Base-by-base conservation (phyloP, 2,113 vertebrate species). In the Tenrec ecaudatus region DNA sequence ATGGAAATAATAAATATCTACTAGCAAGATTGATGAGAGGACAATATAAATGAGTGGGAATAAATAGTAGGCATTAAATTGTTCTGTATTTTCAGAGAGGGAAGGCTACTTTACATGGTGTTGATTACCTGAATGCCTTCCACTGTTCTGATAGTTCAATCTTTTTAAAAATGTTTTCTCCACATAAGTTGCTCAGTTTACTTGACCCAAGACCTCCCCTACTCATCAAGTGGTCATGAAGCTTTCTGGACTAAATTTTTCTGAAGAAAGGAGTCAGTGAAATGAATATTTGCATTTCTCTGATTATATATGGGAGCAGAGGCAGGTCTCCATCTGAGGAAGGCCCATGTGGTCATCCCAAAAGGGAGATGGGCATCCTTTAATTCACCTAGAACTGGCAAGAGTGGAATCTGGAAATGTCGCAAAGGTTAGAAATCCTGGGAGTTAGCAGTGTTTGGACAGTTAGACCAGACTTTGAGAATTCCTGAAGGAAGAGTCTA, bases 171-270 rank as follows among this genome's bases (percentile, higher is more conserved):
- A 87, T 81, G 16, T 0, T 94, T 7, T 86, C 33, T 68, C 16
- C 20, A 91, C 91, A 33, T 78, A 60, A 31, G 20, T 64, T 66
- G 36, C 31, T 88, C 60, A 71, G 43, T 38, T 87, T 91, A 84
- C 25, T 36, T 82, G 38, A 38, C 16, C 43, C n/a, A 82, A 19
- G 47, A 22, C 36, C 16, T 36, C 8, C 33, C 33, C 71, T 23
- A n/a, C 36, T 78, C n/a, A 73, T n/a, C 58, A 82, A 83, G 22
- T 17, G 40, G 7, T 0, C 89, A 58, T 77, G 36, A 95, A 60
- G 23, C 8, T 91, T 89, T 86, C 75, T 75, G 82, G 58, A 66
- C 43, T 95, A 71, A 92, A 94, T 79, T 58, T 81, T 12, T 60
- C 31, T 40, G 85, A 92, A 33, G 90, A 86, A 82, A 95, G 47